Base-by-base conservation (phyloP, 2,797 vertebrate species). In the Sebastes baramenuke region DNA sequence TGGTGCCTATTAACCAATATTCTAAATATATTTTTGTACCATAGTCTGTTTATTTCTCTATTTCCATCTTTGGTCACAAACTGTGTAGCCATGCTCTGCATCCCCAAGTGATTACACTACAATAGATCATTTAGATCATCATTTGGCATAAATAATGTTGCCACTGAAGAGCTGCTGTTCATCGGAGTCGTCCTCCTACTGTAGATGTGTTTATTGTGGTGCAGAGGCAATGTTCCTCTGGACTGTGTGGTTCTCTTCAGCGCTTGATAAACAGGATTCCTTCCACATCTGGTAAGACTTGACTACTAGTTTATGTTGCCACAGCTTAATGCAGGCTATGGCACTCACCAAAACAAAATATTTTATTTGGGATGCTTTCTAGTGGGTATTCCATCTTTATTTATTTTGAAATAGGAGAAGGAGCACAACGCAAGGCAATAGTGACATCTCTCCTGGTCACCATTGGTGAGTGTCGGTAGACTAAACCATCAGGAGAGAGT, bases 211-310 rank as follows among this genome's bases (percentile, higher is more conserved):
- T 70, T 81, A 30, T 81, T 90, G 60, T 88, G 82, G 62, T 67
- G 14, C 66, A 64, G 72, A 79, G 71, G 46, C 65, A 77, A 56
- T 84, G 56, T 62, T 84, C 66, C 49, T 83, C 70, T 86, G 38
- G 32, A 55, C 60, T 56, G 36, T 80, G 75, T 67, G 61, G 73
- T 77, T 86, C 52, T 55, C 72, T 75, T 80, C 80, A 62, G 61
- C 83, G 62, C 66, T 56, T 82, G 52, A 90, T 85, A 80, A 88
- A 87, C 67, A 80, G 71, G 71, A 90, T 91, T 83, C 77, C 65
- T 91, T 82, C 79, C 73, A 80, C 69, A 72, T 77, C 80, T 87
- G 73, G 78, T 84, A 82, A 77, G 59, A 30, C 69, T 25, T 9
- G 25, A 81, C 64, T 73, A 24, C 60, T 55, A 82, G 69, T 80